Evolutionary conservation across 2,888 invertebrate genomes (phyloP).

Genomic region (Heliconius hortense): DNA sequence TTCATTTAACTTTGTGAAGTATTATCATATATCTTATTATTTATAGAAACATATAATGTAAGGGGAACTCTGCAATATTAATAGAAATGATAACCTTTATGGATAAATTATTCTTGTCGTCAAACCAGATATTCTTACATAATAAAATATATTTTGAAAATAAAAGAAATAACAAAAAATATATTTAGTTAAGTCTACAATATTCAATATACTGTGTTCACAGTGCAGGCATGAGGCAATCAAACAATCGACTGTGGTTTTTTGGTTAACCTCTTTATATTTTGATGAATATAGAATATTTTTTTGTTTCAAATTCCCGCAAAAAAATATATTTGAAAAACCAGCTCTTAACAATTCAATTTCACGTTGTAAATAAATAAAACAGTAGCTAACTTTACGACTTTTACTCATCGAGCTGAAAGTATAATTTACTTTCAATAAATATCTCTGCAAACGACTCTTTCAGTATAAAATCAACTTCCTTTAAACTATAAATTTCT

Average conservation of each 20-base stretch:
- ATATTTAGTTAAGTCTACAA: not conserved
- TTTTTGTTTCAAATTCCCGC: not conserved
- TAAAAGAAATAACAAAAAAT: not conserved
- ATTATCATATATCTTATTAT: no score
- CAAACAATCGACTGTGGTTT: constrained; percentile 28
- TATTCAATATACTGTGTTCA: not conserved
- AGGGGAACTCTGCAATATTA: no score
- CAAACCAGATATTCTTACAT: no score
- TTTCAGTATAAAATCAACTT: not conserved
- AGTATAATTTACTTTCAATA: not conserved
- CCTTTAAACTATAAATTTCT: constrained; percentile 7
- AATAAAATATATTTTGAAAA: not conserved
- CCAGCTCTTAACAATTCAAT: not conserved
- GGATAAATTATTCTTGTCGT: no score
- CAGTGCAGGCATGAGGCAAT: constrained; percentile 12
- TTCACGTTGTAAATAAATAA: not conserved
- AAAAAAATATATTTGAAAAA: not conserved
- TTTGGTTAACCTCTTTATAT: constrained; percentile 27
- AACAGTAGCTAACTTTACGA: not conserved
- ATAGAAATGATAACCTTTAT: no score
- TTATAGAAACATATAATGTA: no score
- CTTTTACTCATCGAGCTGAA: not conserved
- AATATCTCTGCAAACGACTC: not conserved
- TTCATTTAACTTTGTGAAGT: no score
- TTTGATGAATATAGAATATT: constrained; percentile 15